Base-by-base conservation (phyloP, 2,888 invertebrate genomes). In the Trilocha varians region DNA sequence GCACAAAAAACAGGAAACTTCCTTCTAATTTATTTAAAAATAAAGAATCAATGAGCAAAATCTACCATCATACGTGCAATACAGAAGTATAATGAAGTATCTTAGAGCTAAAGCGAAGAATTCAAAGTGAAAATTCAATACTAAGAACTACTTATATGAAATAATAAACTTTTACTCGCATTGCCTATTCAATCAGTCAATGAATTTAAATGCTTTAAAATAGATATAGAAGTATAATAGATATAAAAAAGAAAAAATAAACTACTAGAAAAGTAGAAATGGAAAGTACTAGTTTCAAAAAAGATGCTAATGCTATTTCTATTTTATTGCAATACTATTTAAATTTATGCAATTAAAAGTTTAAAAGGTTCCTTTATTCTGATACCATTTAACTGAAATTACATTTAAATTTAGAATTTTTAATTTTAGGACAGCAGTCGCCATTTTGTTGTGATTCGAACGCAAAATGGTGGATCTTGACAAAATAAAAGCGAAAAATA, bases 291-390 rank as follows among this genome's bases (percentile, higher is more conserved):
- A 66, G 57, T 62, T 53, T 63, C 60, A 49, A 59, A 46, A 52
- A 53, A 52, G 48, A 49, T 49, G 36, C 36, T n/a, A n/a, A 16
- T 5, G 16, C 9, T 15, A n/a, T 8, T 16, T 13, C 13, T 15
- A 9, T 36, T 13, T 16, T 16, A n/a, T n/a, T 14, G 15, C 13
- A 13, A 36, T 32, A 37, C 13, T 39, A 40, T 45, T 25, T 32
- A 40, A 34, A 25, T 33, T 57, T 70, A 70, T 82, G 83, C 83
- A 79, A 75, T 78, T 75, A 78, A 78, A 77, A 76, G 71, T 78
- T 76, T 73, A 66, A 75, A 75, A 75, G 75, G 71, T 74, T 65
- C 50, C 56, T 53, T 66, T 59, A 50, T 52, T 66, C 72, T 75
- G 74, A 78, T 59, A 54, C 48, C 54, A 55, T 52, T 51, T 34